Evolutionary conservation across 2,113 vertebrate genomes (phyloP), one percentile per base, ranked within the genome.

Genomic region (Leptobrachium leishanense): DNA sequence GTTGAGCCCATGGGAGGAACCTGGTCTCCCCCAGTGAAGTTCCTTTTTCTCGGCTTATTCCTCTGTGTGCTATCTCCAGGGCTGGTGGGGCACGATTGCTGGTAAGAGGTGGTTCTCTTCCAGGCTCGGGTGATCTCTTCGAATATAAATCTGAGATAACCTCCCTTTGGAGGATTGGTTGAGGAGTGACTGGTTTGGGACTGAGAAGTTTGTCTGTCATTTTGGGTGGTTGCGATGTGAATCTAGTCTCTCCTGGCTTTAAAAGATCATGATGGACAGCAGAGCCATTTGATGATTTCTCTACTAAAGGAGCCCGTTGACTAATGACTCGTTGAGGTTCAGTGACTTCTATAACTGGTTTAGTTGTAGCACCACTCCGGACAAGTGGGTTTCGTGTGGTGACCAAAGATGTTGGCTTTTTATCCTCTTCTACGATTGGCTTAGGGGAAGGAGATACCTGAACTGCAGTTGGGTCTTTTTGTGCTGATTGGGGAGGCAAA

Each of bases 1-100:
- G 91, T 50, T 82, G 86, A 0, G 89, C 90, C 92, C 91, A 92
- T 50, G 91, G 90, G 75, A 92, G 83, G 73, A 91, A 92, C 79
- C 89, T 87, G 65, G 88, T 89, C 0, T 89, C 89, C 0, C 63
- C 7, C 0, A 87, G 82, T 0, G 15, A 78, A 12, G 83, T 82
- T 57, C 89, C 90, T 0, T 87, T 83, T 74, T 89, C 85, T 41
- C 90, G 83, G 70, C 88, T 87, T 0, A 82, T 59, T 75, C 86
- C 83, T 62, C 78, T 81, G 3, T 81, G 78, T 68, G 78, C 78
- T 74, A 81, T 81, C 43, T 81, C 78, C 65, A 74, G 11, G 43
- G 78, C 63, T 68, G 0, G 84, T 73, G 74, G 87, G 46, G 75
- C 89, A 84, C 73, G 88, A 3, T 20, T 90, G 81, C 86, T 82